Conservation (phyloP, 1,140 invertebrate genomes). For the Apis cerana region DNA sequence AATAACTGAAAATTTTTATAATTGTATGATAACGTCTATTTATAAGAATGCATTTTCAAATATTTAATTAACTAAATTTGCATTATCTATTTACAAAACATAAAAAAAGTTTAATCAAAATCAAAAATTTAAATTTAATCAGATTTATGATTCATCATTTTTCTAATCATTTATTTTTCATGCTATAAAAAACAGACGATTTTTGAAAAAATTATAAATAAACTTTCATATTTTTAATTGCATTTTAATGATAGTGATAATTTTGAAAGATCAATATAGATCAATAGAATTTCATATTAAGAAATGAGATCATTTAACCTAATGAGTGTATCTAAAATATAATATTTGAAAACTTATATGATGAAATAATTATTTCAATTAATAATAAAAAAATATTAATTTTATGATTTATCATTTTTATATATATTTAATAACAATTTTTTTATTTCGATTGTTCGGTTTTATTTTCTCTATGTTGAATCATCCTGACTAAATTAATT, state of each 20-base stretch:
- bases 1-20: no score
- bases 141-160: neutral
- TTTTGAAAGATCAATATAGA: neutral
- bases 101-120: neutral
- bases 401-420: no score
- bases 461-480: no score
- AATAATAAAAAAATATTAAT: no score
- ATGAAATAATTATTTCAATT: no score
- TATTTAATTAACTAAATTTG: neutral
- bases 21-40: no score
- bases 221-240: neutral
- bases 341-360: no score
- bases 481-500: no score
- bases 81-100: neutral
- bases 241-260: neutral
- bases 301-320: neutral
- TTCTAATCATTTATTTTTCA: neutral
- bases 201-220: no score
- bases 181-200: no score
- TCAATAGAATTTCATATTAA: neutral
- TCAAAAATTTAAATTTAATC: neutral
- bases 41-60: neutral
- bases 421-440: no score
- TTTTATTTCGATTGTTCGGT: no score
- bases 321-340: neutral